Base-by-base conservation (phyloP, 2,888 invertebrate genomes). In the Lottia scabra region DNA sequence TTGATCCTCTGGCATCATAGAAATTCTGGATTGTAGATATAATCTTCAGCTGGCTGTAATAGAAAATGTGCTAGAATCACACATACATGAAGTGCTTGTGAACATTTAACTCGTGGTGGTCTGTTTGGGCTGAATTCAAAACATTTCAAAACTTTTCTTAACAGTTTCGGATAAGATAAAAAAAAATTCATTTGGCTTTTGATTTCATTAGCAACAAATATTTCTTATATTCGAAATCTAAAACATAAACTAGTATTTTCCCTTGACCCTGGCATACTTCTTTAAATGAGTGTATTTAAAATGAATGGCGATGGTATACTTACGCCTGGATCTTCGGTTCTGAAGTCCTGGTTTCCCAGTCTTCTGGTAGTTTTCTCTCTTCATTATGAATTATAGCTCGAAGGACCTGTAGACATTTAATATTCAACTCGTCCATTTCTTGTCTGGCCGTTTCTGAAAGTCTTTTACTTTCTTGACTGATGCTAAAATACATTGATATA, bases 301-400 rank as follows among this genome's bases (percentile, higher is more conserved):
- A n/a, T n/a, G n/a, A n/a, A 23, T n/a, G 15, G 43, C 1, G 10
- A 13, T 2, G 19, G 13, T 43, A 30, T 56, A 23, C 80, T 62
- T 72, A 87, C 86, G 85, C 85, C 45, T 75, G 78, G 26, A 87
- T 83, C 74, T 85, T 85, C 15, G 71, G 72, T 75, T 87, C 85
- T 4, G 79, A 78, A n/a, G 84, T 85, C 64, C 86, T 76, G 12
- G 84, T 83, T 27, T 85, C 85, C 87, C 88, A 89, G 78, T 87
- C 84, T 43, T 82, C 84, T 1, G 87, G 85, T 27, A 89, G 80
- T 67, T 81, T 85, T 43, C 87, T 74, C 71, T 88, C 87, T 73
- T 89, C 89, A 72, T 89, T 89, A 80, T 89, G 88, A 19, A 89
- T 84, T 38, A 87, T 80, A 1, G 87, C 88, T 12, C 89, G 76